Base-by-base conservation (phyloP, 2,797 vertebrate species). In the Myioborus melanocephalus region DNA sequence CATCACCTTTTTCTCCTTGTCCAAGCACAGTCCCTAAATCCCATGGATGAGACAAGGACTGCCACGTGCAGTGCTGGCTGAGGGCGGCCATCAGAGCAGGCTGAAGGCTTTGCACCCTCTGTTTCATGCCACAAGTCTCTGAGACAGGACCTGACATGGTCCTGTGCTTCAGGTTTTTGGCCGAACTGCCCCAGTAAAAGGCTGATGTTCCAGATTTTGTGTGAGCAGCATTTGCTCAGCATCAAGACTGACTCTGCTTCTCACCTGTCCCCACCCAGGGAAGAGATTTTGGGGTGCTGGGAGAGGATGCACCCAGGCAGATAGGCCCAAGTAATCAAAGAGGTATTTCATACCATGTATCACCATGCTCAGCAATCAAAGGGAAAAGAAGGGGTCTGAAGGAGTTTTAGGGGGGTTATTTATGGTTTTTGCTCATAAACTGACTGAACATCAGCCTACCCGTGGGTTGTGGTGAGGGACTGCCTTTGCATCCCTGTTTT, bases 381-480 rank as follows among this genome's bases (percentile, higher is more conserved):
- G 27, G 55, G 46, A 37, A 77, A 65, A 87, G 14, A 57, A 10
- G 2, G 32, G 11, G 0, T 1, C 32, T 76, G n/a, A 87, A 41
- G 82, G 32, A 60, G 3, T 60, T 85, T 87, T 60, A 30, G 18
- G 5, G 23, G 12, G 1, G 1, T 37, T 75, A 44, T 10, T 20
- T 24, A 24, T 14, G 7, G 32, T 8, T 93, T 81, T 89, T 44
- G 5, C 32, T 82, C 21, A 53, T 75, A 12, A 60, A 22, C 28
- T 49, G 59, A 26, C 34, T 35, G 49, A 34, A 39, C 32, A 64
- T 79, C 3, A 2, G 24, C n/a, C 10, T 60, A 1, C 14, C 16
- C 2, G 3, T 0, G 1, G 10, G 23, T 63, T 30, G 19, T 7
- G 10, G 35, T 22, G 47, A 41, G 18, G 9, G 37, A 69, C 23